Conservation (phyloP, 2,888 invertebrate species). For the Hymenopus coronatus region DNA sequence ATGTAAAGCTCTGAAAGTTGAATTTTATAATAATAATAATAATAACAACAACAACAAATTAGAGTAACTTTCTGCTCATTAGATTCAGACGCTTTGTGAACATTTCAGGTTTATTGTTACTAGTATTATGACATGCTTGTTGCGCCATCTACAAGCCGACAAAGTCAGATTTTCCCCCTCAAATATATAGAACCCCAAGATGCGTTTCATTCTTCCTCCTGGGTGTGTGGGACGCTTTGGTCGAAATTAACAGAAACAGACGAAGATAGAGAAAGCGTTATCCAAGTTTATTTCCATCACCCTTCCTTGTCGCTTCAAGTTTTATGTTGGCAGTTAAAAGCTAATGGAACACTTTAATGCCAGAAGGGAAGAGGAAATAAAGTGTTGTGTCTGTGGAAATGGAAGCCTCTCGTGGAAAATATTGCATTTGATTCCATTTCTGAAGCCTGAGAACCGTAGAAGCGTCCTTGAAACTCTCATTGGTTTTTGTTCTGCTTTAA, state of each 20-base stretch:
- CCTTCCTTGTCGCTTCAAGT: not conserved
- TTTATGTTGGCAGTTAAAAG: not conserved
- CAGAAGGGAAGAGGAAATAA: not conserved
- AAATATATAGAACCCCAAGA: not conserved
- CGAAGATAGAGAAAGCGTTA: not conserved
- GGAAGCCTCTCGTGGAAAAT: not conserved
- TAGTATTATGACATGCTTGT: not conserved
- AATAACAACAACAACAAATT: too few relatives aligned
- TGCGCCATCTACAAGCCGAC: not conserved
- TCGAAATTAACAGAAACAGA: not conserved
- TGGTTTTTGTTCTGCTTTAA: too few relatives aligned
- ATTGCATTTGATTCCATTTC: too few relatives aligned
- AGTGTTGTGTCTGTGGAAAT: not conserved
- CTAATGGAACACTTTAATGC: not conserved
- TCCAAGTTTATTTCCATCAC: not conserved
- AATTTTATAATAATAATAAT: too few relatives aligned
- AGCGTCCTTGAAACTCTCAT: too few relatives aligned
- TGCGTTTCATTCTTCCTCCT: not conserved
- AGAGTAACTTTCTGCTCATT: too few relatives aligned
- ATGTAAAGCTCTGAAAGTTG: too few relatives aligned
- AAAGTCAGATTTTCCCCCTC: not conserved
- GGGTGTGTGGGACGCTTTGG: not conserved
- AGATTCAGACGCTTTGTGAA: too few relatives aligned
- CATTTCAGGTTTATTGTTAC: not conserved
- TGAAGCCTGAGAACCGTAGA: too few relatives aligned